Conservation (phyloP, 2,113 vertebrate genomes). For the Sardina pilchardus region DNA sequence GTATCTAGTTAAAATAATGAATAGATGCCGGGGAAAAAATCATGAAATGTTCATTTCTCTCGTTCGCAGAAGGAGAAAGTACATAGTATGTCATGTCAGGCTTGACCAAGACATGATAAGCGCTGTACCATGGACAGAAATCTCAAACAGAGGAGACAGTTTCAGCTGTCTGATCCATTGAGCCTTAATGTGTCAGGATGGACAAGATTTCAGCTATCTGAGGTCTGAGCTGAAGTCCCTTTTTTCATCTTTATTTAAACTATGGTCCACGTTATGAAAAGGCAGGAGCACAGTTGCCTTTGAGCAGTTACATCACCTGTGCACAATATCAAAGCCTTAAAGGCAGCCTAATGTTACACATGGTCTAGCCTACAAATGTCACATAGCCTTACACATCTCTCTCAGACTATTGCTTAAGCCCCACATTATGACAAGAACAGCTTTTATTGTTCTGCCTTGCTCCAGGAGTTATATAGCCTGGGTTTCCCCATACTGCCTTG, state of each 20-base stretch:
- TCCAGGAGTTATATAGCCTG: background rate
- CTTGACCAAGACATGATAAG: background rate
- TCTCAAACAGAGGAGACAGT: background rate
- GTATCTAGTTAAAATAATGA: background rate
- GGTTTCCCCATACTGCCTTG: too few relatives aligned
- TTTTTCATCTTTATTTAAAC: background rate
- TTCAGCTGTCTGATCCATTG: background rate
- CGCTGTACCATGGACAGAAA: background rate
- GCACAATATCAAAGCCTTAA: background rate
- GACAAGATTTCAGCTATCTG: background rate
- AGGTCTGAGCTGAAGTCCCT: background rate
- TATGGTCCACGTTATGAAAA: too few relatives aligned
- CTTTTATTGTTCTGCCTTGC: background rate
- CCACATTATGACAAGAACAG: background rate
- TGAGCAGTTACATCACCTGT: background rate
- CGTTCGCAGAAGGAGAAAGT: background rate
- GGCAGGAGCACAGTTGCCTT: background rate
- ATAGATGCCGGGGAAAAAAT: background rate
- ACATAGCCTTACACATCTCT: background rate
- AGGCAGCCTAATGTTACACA: background rate
- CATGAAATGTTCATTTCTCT: background rate
- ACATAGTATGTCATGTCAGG: background rate
- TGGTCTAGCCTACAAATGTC: background rate
- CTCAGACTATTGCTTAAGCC: background rate
- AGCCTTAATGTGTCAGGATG: background rate